Percentiles rank a stretch among this genome's conserved stretches.
phyloP scores from a whole-genome alignment of 2,888 invertebrate species.

The Cotesia congregata region DNA sequence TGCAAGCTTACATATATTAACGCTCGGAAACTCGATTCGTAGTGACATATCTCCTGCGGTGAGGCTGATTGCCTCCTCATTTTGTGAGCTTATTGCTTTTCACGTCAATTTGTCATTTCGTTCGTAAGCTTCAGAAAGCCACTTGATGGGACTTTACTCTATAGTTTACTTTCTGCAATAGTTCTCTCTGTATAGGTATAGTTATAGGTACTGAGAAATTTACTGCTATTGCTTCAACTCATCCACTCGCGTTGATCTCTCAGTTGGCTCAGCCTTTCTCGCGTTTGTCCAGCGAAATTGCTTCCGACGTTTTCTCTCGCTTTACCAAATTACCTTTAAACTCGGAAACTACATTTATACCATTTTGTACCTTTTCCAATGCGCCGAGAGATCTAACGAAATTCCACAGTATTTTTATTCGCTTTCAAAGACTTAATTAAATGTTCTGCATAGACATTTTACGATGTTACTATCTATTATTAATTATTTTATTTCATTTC shows the following conservation, averaged over 20 bases:
- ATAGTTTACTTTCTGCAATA: not conserved
- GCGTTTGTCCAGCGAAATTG: slow-evolving; percentile 33
- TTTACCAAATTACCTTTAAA: slow-evolving; percentile 20
- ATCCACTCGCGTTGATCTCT: not conserved
- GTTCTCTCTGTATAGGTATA: not conserved
- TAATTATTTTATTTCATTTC: too few species aligned
- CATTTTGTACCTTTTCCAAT: not conserved
- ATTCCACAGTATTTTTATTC: not conserved
- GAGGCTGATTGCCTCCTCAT: slow-evolving; percentile 56
- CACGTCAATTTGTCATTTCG: slow-evolving; percentile 58
- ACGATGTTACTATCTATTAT: too few species aligned
- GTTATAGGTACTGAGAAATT: not conserved
- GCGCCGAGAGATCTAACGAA: not conserved
- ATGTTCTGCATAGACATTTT: too few species aligned
- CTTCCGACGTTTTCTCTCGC: slow-evolving; percentile 25
- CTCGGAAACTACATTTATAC: not conserved
- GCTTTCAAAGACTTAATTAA: not conserved
- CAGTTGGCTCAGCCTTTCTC: not conserved
- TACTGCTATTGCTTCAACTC: not conserved
- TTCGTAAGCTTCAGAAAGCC: slow-evolving; percentile 50
- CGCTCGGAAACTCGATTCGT: slow-evolving; percentile 50
- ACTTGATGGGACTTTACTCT: slow-evolving; percentile 42
- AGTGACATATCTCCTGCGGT: slow-evolving; percentile 54
- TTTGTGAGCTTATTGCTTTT: slow-evolving; percentile 58
- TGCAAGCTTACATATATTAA: slow-evolving; percentile 26